phyloP scores from a whole-genome alignment of 2,888 invertebrate genomes.

The Drosophila neotestacea region DNA sequence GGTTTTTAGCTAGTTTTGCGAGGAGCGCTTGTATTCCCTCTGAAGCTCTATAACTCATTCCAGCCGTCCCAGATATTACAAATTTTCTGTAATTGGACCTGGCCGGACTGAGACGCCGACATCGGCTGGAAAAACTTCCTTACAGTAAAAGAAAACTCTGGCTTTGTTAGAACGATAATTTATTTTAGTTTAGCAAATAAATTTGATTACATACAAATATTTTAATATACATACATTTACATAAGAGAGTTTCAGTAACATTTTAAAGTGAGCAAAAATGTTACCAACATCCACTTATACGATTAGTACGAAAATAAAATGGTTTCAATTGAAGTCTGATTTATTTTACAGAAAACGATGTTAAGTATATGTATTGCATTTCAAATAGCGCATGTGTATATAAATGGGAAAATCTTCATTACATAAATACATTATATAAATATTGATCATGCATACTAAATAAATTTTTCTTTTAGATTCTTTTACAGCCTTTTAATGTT shows the following conservation, averaged over 20 bases:
- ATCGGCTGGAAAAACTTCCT: too few relatives aligned
- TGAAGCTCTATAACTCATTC: too few relatives aligned
- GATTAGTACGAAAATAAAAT: slow-evolving; percentile 3
- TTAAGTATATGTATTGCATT: slow-evolving; percentile 10
- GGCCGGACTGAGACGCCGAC: too few relatives aligned
- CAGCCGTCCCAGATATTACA: too few relatives aligned
- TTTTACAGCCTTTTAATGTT: slow-evolving; percentile 35
- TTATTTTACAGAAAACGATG: slow-evolving; percentile 17
- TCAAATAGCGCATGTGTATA: slow-evolving; percentile 1
- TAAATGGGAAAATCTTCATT: slow-evolving; percentile 7
- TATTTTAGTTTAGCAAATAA: slow-evolving; percentile 34
- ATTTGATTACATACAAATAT: slow-evolving; percentile 8
- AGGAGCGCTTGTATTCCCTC: too few relatives aligned
- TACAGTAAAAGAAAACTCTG: background rate
- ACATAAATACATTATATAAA: background rate
- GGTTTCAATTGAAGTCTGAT: slow-evolving; percentile 9
- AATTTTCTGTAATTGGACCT: too few relatives aligned
- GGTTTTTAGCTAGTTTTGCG: too few relatives aligned
- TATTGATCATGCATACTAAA: slow-evolving; percentile 15
- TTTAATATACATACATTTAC: background rate
- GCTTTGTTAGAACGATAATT: slow-evolving; percentile 42
- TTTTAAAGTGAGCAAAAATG: slow-evolving; percentile 76
- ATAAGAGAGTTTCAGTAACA: slow-evolving; percentile 56
- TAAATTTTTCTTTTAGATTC: slow-evolving; percentile 13
- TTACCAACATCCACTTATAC: slow-evolving; percentile 48